Base-by-base conservation (phyloP, 37 sponge, comb jelly and placozoan genomes). In the Corticium candelabrum region DNA sequence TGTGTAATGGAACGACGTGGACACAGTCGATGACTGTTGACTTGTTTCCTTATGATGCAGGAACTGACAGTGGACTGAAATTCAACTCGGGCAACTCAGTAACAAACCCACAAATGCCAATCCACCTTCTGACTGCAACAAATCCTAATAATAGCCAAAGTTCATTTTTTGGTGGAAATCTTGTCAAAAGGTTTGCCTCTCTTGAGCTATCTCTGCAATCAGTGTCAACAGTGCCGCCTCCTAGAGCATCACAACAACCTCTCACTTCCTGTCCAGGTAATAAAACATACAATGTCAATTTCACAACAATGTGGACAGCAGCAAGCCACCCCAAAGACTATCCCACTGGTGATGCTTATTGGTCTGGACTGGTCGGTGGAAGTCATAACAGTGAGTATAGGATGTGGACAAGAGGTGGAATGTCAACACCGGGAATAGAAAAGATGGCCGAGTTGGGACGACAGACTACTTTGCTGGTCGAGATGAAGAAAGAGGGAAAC, bases 31-130 rank as follows among this genome's bases (percentile, higher is more conserved):
- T 4, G 5, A n/a, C 21, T n/a, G n/a, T 7, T 29, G 73, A 70
- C 5, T 33, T 33, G 32, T 70, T 70, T 70, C 73, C 73, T n/a
- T 70, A 15, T 4, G 73, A 70, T 32, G 73, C 73, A 7, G 73
- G 73, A 7, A 70, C 73, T 33, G 73, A 70, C 29, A 15, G n/a
- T 29, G 73, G 73, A 4, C 34, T 32, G n/a, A 70, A 7, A 29
- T 70, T 70, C 73, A 70, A 7, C 5, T n/a, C 73, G 29, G 5
- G n/a, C 4, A 70, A 70, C 73, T 7, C 7, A 7, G 73, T 29
- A 4, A 70, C 7, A n/a, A 70, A n/a, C 35, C 73, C 73, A n/a
- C 73, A n/a, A 7, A 29, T n/a, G 33, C 73, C 73, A 11, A 50
- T 50, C 11, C 21, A 27, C 21, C 62, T 50, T 50, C 11, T 50